A percentile compares a stretch with the other conserved stretches of the same genome.
These are phyloP conservation scores for Coracias cyanogaster DNA, from an alignment of 2,797 vertebrate species.

Conservation along the genomic window DNA sequence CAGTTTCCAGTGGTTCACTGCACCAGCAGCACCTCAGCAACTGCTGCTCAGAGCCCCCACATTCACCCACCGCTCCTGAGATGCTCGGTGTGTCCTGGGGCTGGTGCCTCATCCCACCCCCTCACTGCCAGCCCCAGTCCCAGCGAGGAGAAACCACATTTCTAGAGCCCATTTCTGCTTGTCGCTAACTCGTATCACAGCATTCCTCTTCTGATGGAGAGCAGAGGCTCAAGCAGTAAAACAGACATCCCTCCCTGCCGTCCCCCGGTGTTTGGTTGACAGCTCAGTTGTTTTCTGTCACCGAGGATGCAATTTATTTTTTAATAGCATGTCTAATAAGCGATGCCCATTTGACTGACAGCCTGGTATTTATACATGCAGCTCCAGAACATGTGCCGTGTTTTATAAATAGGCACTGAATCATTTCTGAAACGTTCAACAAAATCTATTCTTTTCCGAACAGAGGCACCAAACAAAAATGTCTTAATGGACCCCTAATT, in stretches of 20 bases:
- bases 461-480: slow-evolving; percentile 41
- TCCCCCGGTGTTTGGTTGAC: slow-evolving; percentile 45
- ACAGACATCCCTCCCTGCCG: background rate
- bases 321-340: slow-evolving; percentile 56
- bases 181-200: background rate
- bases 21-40: background rate
- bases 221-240: slow-evolving; percentile 1
- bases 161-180: background rate
- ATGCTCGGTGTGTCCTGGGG: background rate
- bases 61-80: fast-evolving
- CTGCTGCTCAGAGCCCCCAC: background rate
- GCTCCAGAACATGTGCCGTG: slow-evolving; percentile 40
- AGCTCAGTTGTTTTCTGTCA: slow-evolving; percentile 65
- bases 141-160: background rate
- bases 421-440: slow-evolving; percentile 14
- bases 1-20: background rate
- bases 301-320: slow-evolving; percentile 62
- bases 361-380: slow-evolving; percentile 38
- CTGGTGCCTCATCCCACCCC: background rate
- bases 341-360: slow-evolving; percentile 70
- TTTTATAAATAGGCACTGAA: slow-evolving; percentile 51
- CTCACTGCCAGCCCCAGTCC: background rate
- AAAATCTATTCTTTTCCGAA: background rate
- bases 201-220: background rate
- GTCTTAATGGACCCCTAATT: slow-evolving; percentile 65